These are phyloP conservation scores for Orius insidiosus DNA, from an alignment of 1,140 invertebrate genomes.

Conservation along the genomic window DNA sequence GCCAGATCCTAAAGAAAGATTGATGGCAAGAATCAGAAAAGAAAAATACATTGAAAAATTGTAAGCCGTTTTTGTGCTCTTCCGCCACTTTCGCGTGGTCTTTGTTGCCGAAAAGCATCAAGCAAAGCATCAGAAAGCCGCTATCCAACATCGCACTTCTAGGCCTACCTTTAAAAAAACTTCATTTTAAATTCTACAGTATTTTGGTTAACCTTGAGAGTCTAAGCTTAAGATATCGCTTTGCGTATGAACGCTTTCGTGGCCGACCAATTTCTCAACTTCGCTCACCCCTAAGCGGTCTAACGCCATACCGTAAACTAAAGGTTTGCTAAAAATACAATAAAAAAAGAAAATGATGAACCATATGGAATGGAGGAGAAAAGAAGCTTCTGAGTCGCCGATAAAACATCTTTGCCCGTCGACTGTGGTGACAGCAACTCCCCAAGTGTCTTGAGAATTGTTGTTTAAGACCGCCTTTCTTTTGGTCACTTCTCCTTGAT, in stretches of 20 bases:
- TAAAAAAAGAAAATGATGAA: too few species aligned
- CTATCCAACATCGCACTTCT: neutral
- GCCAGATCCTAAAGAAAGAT: neutral
- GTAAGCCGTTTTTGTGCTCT: neutral
- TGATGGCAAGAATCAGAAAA: too few species aligned
- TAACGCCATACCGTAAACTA: neutral
- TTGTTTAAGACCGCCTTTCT: neutral
- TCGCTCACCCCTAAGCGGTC: neutral
- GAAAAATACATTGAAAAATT: too few species aligned
- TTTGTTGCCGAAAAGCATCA: neutral
- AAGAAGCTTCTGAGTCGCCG: neutral
- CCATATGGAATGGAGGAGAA: neutral
- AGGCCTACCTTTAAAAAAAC: too few species aligned
- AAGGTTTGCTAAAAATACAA: neutral
- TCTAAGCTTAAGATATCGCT: neutral
- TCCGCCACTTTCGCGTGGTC: neutral
- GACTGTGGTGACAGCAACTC: neutral
- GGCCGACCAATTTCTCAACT: neutral
- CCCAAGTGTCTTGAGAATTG: neutral
- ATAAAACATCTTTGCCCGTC: conserved; percentile 1
- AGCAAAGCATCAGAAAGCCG: neutral
- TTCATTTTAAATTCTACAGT: too few species aligned
- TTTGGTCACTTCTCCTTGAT: neutral
- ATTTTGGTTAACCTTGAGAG: neutral
- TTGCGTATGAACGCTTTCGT: neutral